Base-by-base conservation (phyloP, 2,888 invertebrate species). In the Polia nebulosa region DNA sequence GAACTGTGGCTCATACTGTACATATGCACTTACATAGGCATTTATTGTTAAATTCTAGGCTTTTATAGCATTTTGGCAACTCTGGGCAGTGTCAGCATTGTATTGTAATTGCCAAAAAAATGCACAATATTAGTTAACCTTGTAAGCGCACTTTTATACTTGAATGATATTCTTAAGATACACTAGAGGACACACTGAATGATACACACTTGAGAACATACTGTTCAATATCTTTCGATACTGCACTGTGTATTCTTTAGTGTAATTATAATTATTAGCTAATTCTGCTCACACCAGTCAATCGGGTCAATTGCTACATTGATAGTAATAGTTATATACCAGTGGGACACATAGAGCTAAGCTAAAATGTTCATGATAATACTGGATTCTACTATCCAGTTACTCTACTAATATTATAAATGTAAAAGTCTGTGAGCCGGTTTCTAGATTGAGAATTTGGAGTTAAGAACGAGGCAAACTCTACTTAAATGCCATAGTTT, bases 301-400 rank as follows among this genome's bases (percentile, higher is more conserved):
- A 45, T 61, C 72, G 49, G 81, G 67, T 69, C 60, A 58, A 45
- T 61, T 76, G 49, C 61, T 62, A 70, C 45, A 64, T 67, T 15
- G 17, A 39, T 5, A n/a, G 25, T 3, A 17, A 73, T 47, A 60
- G 47, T 22, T 47, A 47, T 78, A 39, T 45, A 78, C 29, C 74
- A 57, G 61, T 72, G 49, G 49, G 17, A 27, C 36, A 20, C 44
- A 25, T 22, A 39, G n/a, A 47, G 29, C 29, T 70, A 52, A 36
- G 9, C 7, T 68, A 32, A 55, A 32, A 32, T 45, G 20, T 36
- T 41, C 1, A 22, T 7, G 20, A 11, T 32, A 13, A 20, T 49
- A 36, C 9, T 8, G 41, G 56, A 52, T 15, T 6, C n/a, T n/a
- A n/a, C n/a, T n/a, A n/a, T n/a, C n/a, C n/a, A n/a, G n/a, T n/a